Evolutionary conservation across 2,113 vertebrate species (phyloP), one percentile per base, ranked within the genome.

Genomic region (Eulemur rufifrons): DNA sequence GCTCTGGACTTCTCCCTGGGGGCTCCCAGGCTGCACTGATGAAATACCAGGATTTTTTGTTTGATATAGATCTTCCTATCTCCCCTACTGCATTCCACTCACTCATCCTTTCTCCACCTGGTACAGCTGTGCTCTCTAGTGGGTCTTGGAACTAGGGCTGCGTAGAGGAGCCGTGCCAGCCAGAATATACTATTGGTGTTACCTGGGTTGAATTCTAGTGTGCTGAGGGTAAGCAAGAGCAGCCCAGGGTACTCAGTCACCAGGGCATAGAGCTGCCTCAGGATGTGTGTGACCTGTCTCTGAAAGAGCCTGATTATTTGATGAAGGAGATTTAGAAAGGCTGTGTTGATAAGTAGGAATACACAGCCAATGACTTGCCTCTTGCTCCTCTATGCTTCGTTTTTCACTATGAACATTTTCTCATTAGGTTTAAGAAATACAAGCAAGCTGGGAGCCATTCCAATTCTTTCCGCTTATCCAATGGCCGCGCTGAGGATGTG

Each of bases 371-470:
- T 86, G 52, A 71, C 84, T 95, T 76, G 47, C 37, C 61, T 85
- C 34, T 91, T 23, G 85, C 73, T 25, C 2, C 91, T 95, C 98
- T 77, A 0, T 96, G 64, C 71, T 97, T 94, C 95, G 0, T 9
- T 87, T 94, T 87, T 59, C 82, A 37, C 54, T 78, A 7, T 74
- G 32, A 92, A 88, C n/a, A 86, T 97, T 86, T 94, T 91, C 50
- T 87, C 1, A n/a, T 61, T 88, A 99, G 99, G 99, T 99, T 99
- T 98, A 99, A 99, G 98, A 99, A 99, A 96, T 99, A 99, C 99
- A 99, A 99, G 97, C 99, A 99, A 98, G 99, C 99, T 68, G 99
- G 99, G 95, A 99, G 99, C 97, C 99, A 99, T 98, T 99, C 99
- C 86, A 99, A 99, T 98, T 99, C 99, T 97, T 99, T 99, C 97